A percentile compares a stretch with the other conserved stretches of the same genome.
Conservation (phyloP, 2,113 vertebrate genomes). For the Malurus elegans region DNA sequence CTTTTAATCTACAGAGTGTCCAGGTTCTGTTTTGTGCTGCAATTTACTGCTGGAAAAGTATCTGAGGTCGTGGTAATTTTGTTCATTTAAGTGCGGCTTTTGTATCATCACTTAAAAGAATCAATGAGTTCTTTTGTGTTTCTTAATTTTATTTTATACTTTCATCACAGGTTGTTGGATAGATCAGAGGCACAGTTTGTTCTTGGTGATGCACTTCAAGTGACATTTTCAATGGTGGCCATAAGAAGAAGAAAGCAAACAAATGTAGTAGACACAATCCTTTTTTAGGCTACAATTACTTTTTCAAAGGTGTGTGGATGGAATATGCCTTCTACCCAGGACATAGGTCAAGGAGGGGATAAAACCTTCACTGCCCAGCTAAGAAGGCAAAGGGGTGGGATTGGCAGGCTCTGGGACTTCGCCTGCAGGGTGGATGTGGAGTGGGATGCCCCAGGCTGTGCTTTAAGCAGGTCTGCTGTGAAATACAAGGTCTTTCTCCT, state of each 20-base stretch:
- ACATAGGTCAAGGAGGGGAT: not conserved
- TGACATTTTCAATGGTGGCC: not conserved
- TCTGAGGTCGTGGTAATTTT: not conserved
- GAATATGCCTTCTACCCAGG: not conserved
- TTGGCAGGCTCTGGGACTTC: not conserved
- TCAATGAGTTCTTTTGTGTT: not conserved
- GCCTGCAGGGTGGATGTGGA: not conserved
- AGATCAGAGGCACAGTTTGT: not conserved
- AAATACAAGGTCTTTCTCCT: not conserved
- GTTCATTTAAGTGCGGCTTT: not conserved
- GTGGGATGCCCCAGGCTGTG: not conserved
- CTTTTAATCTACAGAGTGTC: not conserved
- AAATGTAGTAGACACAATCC: not conserved
- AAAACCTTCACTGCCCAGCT: rapidly evolving
- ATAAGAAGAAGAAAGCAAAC: not conserved
- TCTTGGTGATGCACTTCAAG: not conserved
- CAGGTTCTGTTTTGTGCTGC: not conserved
- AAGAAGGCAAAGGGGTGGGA: not conserved
- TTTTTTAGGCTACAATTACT: not conserved
- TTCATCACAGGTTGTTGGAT: not conserved
- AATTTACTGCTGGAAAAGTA: not conserved
- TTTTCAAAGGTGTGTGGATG: not conserved
- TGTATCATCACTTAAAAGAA: not conserved
- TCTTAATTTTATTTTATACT: not conserved
- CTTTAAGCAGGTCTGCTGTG: not conserved